Evolutionary conservation across 2,113 vertebrate species (phyloP).

Genomic region (Vulpes vulpes): DNA sequence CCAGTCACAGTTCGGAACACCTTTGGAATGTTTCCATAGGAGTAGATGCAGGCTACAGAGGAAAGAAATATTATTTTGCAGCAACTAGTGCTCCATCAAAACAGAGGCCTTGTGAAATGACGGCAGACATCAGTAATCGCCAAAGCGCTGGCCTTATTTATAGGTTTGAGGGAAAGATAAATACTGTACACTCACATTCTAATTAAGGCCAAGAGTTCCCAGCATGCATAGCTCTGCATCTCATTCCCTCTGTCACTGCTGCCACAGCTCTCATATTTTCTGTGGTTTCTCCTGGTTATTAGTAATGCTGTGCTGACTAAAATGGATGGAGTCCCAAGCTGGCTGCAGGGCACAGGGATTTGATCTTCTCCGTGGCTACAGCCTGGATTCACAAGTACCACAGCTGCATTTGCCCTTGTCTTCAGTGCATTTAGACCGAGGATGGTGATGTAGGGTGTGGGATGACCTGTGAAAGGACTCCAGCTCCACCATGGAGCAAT

Average conservation of each 20-base stretch:
- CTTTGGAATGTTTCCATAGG: not conserved
- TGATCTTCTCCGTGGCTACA: not conserved
- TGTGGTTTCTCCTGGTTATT: constrained; percentile 40
- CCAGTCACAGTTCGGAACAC: not conserved
- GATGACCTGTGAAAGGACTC: not conserved
- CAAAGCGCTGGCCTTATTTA: constrained; percentile 77
- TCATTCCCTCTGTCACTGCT: constrained; percentile 57
- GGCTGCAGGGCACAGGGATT: not conserved
- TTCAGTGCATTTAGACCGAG: not conserved
- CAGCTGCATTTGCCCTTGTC: not conserved
- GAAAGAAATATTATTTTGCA: constrained; percentile 74
- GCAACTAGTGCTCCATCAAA: constrained; percentile 75
- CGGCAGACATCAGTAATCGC: constrained; percentile 74
- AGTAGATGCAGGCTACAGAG: not conserved
- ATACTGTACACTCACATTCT: constrained; percentile 75
- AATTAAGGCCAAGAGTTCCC: constrained; percentile 75
- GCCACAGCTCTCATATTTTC: constrained; percentile 32
- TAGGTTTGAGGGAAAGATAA: constrained; percentile 74
- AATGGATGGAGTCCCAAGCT: constrained; percentile 59
- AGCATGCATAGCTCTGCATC: constrained; percentile 67
- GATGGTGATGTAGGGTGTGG: not conserved
- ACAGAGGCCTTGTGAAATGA: constrained; percentile 68
- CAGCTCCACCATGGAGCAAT: not conserved
- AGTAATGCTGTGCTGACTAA: constrained; percentile 3
- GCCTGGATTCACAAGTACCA: not conserved